Base-by-base conservation (phyloP, 2,888 invertebrate genomes). In the Phlogophora meticulosa region DNA sequence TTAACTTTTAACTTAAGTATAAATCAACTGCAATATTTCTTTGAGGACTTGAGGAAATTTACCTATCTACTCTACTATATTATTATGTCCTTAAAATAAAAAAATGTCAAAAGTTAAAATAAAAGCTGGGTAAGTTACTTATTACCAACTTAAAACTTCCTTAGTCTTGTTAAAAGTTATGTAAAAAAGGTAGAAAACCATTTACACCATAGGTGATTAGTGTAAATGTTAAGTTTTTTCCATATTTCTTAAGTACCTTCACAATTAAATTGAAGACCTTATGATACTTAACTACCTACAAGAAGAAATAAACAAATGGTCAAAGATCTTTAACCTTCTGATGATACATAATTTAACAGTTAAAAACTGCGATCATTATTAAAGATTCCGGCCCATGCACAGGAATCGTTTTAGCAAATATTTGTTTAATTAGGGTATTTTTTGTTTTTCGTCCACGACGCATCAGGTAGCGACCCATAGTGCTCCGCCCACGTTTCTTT, bases 401-500 rank as follows among this genome's bases (percentile, higher is more conserved):
- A 7, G 42, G 22, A 59, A 48, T 46, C 57, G 38, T 64, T 64
- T 69, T 45, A 49, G 68, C 73, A 76, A 82, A 82, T 73, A 80
- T 82, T 73, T 56, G 52, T 53, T 53, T 69, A 81, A 82, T 80
- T 82, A 67, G n/a, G n/a, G 32, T 51, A 43, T 72, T 62, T 72
- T 59, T 67, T 34, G 15, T 69, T 78, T 81, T 80, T 77, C 61
- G 20, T 7, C 28, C 28, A 24, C 13, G 3, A 20, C 7, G 17
- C 24, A 7, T 66, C 84, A 83, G 82, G 84, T 83, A 82, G 72
- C 60, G 38, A 45, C 49, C 65, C 70, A 32, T 32, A 46, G 65
- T 57, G 67, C 69, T 60, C 74, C 79, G 70, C 81, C 74, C 46
- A 70, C 61, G 78, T 76, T 69, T 80, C 80, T 76, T 45, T 1